Base-by-base conservation (phyloP, 2,797 vertebrate species). In the Vireo griseus region DNA sequence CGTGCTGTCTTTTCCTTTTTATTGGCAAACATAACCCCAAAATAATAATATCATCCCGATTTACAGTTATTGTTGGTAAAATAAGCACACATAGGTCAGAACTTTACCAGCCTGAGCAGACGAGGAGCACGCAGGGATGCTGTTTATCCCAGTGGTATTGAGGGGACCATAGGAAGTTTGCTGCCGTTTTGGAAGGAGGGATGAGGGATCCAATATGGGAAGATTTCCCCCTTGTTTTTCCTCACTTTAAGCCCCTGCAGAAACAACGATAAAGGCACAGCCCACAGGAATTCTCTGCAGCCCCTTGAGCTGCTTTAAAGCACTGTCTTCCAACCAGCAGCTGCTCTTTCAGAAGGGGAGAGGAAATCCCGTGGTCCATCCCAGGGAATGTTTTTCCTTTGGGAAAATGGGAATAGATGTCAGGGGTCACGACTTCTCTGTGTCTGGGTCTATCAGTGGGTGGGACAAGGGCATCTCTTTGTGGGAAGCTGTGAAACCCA, bases 41-140 rank as follows among this genome's bases (percentile, higher is more conserved):
- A 93, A 75, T 68, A 88, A 90, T 69, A 39, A 95, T 95, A 88
- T 15, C 16, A 20, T 73, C 77, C 40, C 1, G 1, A 54, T 91
- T 75, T 90, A 45, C 54, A 57, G 68, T 88, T 84, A 45, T 6
- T 78, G 67, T 65, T 75, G 76, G n/a, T 92, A 39, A 81, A 88
- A 83, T 75, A 69, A 78, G 45, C 62, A 19, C 72, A 35, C 9
- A 1, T 5, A 12, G 50, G 65, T 57, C 63, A 10, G 42, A 62
- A 61, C 72, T 91, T 80, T 48, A 25, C 16, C 45, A 48, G 22
- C 39, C 18, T 31, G 71, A 81, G 90, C 21, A 44, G 82, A 4
- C 10, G 40, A 85, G 28, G 59, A 78, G 68, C 75, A 61, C 5
- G 7, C 0, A 4, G 11, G 52, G 62, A 48, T 63, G 40, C 6